Conservation (phyloP, 1,140 invertebrate genomes). For the Ceratina calcarata region DNA sequence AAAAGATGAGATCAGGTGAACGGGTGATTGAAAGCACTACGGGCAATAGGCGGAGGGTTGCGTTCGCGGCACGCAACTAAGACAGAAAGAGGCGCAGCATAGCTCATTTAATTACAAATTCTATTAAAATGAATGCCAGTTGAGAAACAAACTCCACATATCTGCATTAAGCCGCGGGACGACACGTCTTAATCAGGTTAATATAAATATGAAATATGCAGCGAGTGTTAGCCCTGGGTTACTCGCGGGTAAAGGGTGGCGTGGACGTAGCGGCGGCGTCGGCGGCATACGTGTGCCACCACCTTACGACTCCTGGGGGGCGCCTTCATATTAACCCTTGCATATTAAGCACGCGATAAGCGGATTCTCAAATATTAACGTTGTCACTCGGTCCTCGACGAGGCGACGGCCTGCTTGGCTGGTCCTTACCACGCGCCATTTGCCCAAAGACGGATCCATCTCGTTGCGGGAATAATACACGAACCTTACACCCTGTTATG, state of each 20-base stretch:
- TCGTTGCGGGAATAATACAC: constrained; percentile 55
- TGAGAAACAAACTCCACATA: constrained; percentile 81
- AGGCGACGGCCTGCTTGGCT: constrained; percentile 55
- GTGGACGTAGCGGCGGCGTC: constrained; percentile 41
- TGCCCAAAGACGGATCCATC: constrained; percentile 64
- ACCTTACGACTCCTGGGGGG: constrained; percentile 76
- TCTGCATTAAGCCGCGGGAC: constrained; percentile 78
- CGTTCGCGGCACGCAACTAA: constrained; percentile 24
- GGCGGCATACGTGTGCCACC: constrained; percentile 68
- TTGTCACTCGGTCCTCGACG: constrained; percentile 62
- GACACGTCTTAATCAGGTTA: constrained; percentile 81
- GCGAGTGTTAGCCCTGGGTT: constrained; percentile 72
- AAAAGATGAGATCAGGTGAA: not conserved
- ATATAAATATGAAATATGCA: constrained; percentile 82
- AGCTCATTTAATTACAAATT: constrained; percentile 80
- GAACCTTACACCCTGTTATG: constrained; percentile 30
- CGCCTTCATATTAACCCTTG: constrained; percentile 77
- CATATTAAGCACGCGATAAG: constrained; percentile 76
- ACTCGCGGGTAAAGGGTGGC: constrained; percentile 70
- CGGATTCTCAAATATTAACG: constrained; percentile 76
- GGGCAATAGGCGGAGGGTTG: constrained; percentile 6
- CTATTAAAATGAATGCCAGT: constrained; percentile 81
- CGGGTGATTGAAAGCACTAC: constrained; percentile 10
- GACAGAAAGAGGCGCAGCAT: constrained; percentile 69
- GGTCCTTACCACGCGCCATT: constrained; percentile 62